Evolutionary conservation across 2,888 invertebrate genomes (phyloP), one percentile per base, ranked within the genome.

Genomic region (Chrysomela aeneicollis): DNA sequence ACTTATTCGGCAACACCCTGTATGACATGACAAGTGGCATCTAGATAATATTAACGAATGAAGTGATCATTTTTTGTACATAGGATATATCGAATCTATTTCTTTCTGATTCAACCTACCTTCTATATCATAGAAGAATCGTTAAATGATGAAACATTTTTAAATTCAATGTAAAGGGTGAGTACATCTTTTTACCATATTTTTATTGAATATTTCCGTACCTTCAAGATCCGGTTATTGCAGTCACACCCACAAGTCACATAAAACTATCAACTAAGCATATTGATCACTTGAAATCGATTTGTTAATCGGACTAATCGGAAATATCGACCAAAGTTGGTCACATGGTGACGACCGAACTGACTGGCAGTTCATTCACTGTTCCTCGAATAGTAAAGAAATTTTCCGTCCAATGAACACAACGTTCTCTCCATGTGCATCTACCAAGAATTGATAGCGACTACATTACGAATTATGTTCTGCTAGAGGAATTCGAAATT

Each of bases 321-420:
- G 22, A 57, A 57, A 57, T 46, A 18, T 26, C 17, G 22, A 46
- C 37, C 46, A 9, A 46, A 32, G 19, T 59, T 63, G 32, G 37
- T 18, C 42, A 51, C 60, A 60, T 60, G 46, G 55, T 55, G 51
- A 46, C 19, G 46, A 59, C 46, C 26, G 22, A 32, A 35, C 6
- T 32, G 59, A 63, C 30, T 17, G 47, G 54, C 37, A 46, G 60
- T 57, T 54, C 54, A 55, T 59, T 57, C 55, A 60, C 59, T 30
- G 42, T 55, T 60, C 30, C 51, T 30, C 22, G 59, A 59, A 26
- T 46, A 54, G 42, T 6, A 22, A 64, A 64, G 55, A 59, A 60
- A 55, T 37, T 54, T 50, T 32, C 64, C 50, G 37, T 60, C 58
- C 55, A 64, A 46, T 46, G 15, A 46, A 50, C 17, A 47, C 30